A percentile compares a stretch with the other conserved stretches of the same genome.
These are phyloP conservation scores for Alauda arvensis DNA, from an alignment of 2,797 vertebrate genomes.

Conservation along the genomic window DNA sequence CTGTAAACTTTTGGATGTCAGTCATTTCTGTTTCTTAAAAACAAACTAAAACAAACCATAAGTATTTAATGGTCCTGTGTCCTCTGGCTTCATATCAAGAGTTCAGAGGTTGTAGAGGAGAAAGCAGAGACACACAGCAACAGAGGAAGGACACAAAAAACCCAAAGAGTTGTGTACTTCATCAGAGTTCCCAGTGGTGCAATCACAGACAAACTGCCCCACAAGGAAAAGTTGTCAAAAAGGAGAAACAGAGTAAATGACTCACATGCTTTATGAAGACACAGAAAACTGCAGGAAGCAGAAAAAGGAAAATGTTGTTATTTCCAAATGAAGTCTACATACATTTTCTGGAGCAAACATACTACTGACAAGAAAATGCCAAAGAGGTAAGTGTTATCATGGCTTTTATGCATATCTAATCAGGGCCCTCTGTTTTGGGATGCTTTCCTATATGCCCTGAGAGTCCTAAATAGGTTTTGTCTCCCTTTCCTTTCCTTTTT, in stretches of 20 bases:
- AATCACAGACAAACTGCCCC: not conserved
- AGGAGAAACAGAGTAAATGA: not conserved
- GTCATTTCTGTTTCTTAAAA: not conserved
- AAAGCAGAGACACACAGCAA: not conserved
- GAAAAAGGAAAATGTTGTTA: not conserved
- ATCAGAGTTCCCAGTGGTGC: not conserved
- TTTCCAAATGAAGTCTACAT: not conserved
- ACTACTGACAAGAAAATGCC: not conserved
- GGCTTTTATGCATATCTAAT: not conserved
- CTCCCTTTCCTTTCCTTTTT: not conserved
- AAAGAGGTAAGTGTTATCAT: not conserved
- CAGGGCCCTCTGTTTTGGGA: not conserved
- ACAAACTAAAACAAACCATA: not conserved
- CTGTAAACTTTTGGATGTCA: not conserved
- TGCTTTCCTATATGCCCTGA: not conserved
- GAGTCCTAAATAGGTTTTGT: not conserved
- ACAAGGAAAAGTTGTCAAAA: not conserved
- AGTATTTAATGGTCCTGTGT: not conserved
- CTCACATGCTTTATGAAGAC: not conserved
- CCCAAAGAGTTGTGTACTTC: not conserved
- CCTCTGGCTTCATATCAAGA: not conserved
- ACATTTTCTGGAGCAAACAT: not conserved
- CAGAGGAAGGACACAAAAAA: not conserved
- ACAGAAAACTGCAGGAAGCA: not conserved
- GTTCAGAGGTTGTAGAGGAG: not conserved